Evolutionary conservation across 1,140 invertebrate genomes (phyloP).

Genomic region (Popillia japonica): DNA sequence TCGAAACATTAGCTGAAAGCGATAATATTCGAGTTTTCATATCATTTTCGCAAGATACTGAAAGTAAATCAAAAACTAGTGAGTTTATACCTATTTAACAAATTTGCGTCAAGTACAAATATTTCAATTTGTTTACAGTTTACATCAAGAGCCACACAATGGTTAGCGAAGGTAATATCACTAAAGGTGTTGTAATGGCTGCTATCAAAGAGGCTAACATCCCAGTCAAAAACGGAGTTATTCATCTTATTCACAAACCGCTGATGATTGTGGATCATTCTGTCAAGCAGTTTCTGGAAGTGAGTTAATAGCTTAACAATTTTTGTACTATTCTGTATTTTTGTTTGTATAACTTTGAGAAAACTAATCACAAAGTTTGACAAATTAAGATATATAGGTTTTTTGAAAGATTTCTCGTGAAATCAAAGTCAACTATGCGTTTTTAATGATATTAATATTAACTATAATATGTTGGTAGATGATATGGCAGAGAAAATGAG

Average conservation of each 20-base stretch:
- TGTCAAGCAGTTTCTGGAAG: conserved; percentile 85
- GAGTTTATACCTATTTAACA: conserved; percentile 18
- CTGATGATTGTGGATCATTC: conserved; percentile 89
- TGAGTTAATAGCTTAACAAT: conserved; percentile 62
- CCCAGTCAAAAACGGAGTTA: conserved; percentile 89
- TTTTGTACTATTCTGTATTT: background rate
- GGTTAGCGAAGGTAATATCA: conserved; percentile 77
- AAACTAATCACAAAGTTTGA: too few species aligned
- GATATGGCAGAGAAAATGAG: too few species aligned
- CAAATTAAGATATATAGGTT: too few species aligned
- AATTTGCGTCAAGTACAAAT: background rate
- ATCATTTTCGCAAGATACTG: conserved; percentile 66
- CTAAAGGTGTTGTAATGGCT: conserved; percentile 82
- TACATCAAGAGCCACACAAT: conserved; percentile 89
- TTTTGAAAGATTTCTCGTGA: background rate
- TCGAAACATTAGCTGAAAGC: conserved; percentile 79
- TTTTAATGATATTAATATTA: too few species aligned
- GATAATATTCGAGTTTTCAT: conserved; percentile 85
- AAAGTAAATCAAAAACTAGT: conserved; percentile 45
- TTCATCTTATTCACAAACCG: conserved; percentile 89
- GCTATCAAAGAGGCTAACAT: conserved; percentile 92
- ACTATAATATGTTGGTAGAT: too few species aligned
- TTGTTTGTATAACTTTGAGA: too few species aligned
- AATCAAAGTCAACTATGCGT: too few species aligned
- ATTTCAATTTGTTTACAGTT: conserved; percentile 64